Conservation (phyloP, 1,140 invertebrate species). For the Aphis craccivora region DNA sequence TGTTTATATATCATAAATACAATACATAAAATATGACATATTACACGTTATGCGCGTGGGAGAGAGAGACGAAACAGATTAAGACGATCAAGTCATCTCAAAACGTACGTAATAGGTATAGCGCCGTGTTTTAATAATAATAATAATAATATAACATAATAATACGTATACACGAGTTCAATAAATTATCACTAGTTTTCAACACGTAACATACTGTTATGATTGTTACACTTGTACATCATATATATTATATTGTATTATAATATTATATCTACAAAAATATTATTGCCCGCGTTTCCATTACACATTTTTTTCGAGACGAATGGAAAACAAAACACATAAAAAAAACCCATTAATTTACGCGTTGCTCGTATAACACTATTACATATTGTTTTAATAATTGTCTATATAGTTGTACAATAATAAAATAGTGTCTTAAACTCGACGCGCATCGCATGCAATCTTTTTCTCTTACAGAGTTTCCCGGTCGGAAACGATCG, state of each 20-base stretch:
- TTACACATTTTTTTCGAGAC: neutral
- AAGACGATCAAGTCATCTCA: neutral
- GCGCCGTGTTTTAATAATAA: neutral
- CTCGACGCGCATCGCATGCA: neutral
- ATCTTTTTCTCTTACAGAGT: neutral
- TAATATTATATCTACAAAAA: slow-evolving; percentile 46
- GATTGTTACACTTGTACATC: neutral
- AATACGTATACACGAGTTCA: neutral
- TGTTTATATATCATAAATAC: neutral
- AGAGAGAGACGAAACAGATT: neutral
- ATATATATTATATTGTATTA: neutral
- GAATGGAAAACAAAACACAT: neutral
- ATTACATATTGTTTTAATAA: slow-evolving; percentile 1
- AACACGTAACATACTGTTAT: neutral
- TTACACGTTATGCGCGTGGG: neutral
- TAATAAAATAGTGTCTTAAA: neutral
- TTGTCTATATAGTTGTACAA: neutral
- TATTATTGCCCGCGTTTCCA: slow-evolving; percentile 56
- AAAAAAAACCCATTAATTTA: neutral
- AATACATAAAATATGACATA: neutral
- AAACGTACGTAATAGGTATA: neutral
- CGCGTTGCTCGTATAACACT: neutral
- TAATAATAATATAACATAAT: neutral
- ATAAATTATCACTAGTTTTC: slow-evolving; percentile 8
- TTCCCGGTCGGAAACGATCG: neutral